These are phyloP conservation scores for Pongo pygmaeus DNA, from an alignment of 2,113 vertebrate species.

Conservation along the genomic window DNA sequence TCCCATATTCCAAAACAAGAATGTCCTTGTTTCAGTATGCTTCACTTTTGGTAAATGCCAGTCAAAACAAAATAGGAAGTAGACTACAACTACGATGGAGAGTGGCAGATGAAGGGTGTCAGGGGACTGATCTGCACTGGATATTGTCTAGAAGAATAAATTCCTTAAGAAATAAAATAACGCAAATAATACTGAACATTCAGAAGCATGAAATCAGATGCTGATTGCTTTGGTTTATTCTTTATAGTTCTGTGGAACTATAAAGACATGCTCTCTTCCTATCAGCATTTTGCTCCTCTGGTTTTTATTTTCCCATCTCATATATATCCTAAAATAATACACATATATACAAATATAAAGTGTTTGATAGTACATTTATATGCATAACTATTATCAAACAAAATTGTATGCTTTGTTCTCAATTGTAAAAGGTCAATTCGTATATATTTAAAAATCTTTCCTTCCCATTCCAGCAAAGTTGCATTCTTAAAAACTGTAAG, in stretches of 20 bases:
- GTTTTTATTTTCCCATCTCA: neutral
- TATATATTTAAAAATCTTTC: neutral
- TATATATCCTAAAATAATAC: neutral
- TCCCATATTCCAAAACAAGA: neutral
- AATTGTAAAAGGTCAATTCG: neutral
- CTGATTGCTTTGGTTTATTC: neutral
- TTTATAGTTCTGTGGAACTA: neutral
- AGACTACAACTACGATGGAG: neutral
- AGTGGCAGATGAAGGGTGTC: neutral
- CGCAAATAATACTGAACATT: neutral
- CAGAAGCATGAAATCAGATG: neutral
- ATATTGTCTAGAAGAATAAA: neutral
- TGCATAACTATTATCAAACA: neutral
- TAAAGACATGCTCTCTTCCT: neutral
- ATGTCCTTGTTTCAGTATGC: neutral
- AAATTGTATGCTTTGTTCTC: neutral
- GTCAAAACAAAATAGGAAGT: neutral
- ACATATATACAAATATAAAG: neutral
- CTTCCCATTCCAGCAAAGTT: neutral
- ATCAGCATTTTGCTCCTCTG: neutral
- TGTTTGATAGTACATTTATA: neutral
- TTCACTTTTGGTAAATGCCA: neutral
- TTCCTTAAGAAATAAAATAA: neutral
- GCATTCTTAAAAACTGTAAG: neutral
- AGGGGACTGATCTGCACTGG: neutral